Evolutionary conservation across 2,113 vertebrate species (phyloP).

Genomic region (Centropus unirufus): DNA sequence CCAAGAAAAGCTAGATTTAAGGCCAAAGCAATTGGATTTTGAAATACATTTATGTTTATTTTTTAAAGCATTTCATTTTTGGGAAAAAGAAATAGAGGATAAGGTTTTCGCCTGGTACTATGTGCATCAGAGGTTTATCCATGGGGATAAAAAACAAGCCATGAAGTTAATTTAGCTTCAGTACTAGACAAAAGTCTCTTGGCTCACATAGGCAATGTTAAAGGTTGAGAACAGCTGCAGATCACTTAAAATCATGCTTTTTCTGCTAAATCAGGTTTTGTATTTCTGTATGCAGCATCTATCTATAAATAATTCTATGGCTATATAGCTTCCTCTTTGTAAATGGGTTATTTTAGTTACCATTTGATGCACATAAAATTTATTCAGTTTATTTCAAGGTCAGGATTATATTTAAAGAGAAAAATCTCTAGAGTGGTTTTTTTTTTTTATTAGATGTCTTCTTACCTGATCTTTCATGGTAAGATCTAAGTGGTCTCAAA

Average conservation of each 20-base stretch:
- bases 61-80: constrained; percentile 62
- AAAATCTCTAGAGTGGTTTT: background rate
- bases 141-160: constrained; percentile 54
- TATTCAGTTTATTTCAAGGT: constrained; percentile 16
- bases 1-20: constrained; percentile 55
- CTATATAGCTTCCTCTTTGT: constrained; percentile 40
- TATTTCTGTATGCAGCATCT: constrained; percentile 63
- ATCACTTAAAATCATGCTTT: constrained; percentile 76
- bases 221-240: constrained; percentile 76
- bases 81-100: constrained; percentile 57
- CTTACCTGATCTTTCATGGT: background rate
- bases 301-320: constrained; percentile 70
- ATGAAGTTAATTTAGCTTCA: constrained; percentile 75
- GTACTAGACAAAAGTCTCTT: constrained; percentile 72
- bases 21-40: constrained; percentile 70
- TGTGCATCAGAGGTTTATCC: constrained; percentile 48
- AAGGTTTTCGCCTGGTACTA: constrained; percentile 42
- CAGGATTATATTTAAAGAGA: constrained; percentile 12
- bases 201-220: constrained; percentile 67
- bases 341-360: constrained; percentile 44
- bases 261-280: constrained; percentile 74
- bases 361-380: background rate
- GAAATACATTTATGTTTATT: constrained; percentile 62
- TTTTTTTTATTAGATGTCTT: background rate
- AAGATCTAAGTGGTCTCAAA: background rate